Evolutionary conservation across 1,140 invertebrate species (phyloP), one percentile per base, ranked within the genome.

Genomic region (Palaemon carinicauda): DNA sequence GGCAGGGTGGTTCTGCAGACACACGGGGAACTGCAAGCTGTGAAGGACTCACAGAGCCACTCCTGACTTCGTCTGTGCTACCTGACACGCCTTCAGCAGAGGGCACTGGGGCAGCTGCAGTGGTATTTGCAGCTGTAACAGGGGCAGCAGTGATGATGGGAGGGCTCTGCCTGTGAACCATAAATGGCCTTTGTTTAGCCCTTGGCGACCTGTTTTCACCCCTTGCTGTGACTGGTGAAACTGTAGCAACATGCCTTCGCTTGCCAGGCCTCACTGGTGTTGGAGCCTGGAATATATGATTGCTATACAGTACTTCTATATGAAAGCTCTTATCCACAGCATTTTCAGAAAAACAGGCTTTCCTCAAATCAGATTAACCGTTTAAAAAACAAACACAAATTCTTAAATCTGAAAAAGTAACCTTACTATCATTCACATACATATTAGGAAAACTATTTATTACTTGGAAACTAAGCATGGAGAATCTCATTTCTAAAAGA

Each of bases 11-110:
- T 81, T 88, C 87, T 52, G 87, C 87, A 54, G 87, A 84, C 14
- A 88, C 87, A 82, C 81, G 81, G 54, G 87, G 87, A 50, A 88
- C 87, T 83, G 87, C 87, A 74, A 88, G 78, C 85, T 82, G 85
- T 33, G 85, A 87, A 65, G 87, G 82, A 79, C 82, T 88, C 21
- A 80, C 69, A 75, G 82, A 88, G 77, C 75, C 81, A 84, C 78
- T 84, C 33, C 75, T 51, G 51, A 75, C 74, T n/a, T 80, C 78
- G 41, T 41, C 41, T 41, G 41, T 41, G 41, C 41, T 41, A 41
- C 41, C 41, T 41, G 41, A 41, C 41, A 41, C 41, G 12, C 41
- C 41, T 41, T 41, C 41, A 41, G 41, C 41, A 41, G 41, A 41
- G 41, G 85, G 85, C 33, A 31, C 31, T 75, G 29, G 41, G 41